Evolutionary conservation across 2,888 invertebrate genomes (phyloP).

Genomic region (Agrotis segetum): DNA sequence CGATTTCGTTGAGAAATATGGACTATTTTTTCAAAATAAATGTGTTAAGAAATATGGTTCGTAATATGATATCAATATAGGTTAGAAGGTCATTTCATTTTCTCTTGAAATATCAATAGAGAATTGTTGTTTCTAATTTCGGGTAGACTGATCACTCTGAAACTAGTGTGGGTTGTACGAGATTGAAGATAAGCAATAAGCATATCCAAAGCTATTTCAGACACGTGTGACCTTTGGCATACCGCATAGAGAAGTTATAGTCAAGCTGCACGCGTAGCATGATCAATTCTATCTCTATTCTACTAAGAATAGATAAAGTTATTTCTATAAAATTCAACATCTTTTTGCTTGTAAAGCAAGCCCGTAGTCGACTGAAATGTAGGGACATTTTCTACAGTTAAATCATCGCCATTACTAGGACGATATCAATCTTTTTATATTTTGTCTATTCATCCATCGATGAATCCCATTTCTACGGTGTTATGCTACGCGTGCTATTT

Average conservation of each 20-base stretch:
- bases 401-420: too few species aligned
- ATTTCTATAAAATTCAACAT: too few species aligned
- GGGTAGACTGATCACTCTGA: conserved; percentile 7
- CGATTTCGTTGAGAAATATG: conserved; percentile 63
- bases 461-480: too few species aligned
- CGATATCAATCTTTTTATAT: too few species aligned
- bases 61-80: conserved; percentile 17
- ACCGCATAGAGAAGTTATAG: conserved; percentile 3
- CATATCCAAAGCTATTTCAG: conserved; percentile 4
- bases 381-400: too few species aligned
- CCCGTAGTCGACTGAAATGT: too few species aligned
- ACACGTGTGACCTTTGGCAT: conserved; percentile 23
- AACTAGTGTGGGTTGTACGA: not conserved
- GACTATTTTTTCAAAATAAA: conserved; percentile 51
- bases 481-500: not conserved
- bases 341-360: too few species aligned
- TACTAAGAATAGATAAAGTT: too few species aligned
- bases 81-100: not conserved
- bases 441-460: too few species aligned
- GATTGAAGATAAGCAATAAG: not conserved
- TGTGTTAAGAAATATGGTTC: conserved; percentile 36
- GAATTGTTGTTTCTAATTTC: not conserved
- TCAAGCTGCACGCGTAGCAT: not conserved
- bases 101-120: conserved; percentile 10
- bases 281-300: too few species aligned